A percentile compares a stretch with the other conserved stretches of the same genome.
Evolutionary conservation across 2,888 invertebrate genomes (phyloP).

Genomic region (Aethes cnicana): DNA sequence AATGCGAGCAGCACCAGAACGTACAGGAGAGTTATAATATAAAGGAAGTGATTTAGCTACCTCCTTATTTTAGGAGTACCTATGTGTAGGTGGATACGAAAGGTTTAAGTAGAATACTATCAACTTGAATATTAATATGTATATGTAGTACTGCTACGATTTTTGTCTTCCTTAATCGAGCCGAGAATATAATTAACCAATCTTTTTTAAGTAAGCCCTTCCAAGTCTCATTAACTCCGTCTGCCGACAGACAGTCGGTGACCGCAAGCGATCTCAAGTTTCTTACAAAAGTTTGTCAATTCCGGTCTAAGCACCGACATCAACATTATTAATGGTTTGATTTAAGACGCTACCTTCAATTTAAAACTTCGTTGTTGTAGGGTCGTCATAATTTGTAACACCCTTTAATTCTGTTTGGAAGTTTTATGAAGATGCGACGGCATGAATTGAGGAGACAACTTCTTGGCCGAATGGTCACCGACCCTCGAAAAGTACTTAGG

Average conservation of each 20-base stretch:
- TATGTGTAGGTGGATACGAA: no score
- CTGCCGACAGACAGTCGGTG: constrained; percentile 7
- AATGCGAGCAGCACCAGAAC: no score
- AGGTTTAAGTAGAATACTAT: no score
- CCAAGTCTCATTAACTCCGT: constrained; percentile 16
- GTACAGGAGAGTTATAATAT: no score
- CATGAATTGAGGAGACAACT: not conserved
- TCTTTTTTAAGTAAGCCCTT: constrained; percentile 9
- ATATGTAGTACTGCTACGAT: no score
- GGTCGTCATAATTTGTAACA: constrained; percentile 25
- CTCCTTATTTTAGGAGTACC: no score
- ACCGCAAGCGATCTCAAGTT: constrained; percentile 26
- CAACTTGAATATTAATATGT: no score
- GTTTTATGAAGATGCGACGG: constrained; percentile 15
- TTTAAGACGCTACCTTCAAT: constrained; percentile 27
- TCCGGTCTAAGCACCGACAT: constrained; percentile 22
- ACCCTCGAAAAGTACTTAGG: no score
- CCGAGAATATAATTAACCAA: constrained; percentile 8
- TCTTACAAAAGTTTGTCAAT: constrained; percentile 26
- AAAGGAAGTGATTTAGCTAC: no score
- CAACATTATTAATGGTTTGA: constrained; percentile 31
- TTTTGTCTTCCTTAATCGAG: not conserved
- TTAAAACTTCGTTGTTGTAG: constrained; percentile 21
- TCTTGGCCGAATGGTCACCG: no score
- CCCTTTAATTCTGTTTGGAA: constrained; percentile 26